Evolutionary conservation across 1,140 invertebrate genomes (phyloP), one percentile per base, ranked within the genome.

Genomic region (Drosophila santomea): DNA sequence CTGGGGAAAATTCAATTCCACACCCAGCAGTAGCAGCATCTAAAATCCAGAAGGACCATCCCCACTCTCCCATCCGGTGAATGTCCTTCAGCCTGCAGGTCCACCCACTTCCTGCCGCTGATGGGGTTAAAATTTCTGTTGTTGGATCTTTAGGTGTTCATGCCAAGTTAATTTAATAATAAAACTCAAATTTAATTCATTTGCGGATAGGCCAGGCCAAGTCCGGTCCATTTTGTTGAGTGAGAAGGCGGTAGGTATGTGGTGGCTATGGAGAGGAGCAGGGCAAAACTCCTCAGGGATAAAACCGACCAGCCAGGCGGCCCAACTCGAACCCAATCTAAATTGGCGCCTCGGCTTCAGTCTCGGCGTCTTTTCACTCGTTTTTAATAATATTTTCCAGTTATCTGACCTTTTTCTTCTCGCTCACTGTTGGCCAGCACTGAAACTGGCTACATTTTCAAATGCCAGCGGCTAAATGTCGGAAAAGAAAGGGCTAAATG

Each of bases 121-220:
- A 79, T 75, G 82, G 83, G 82, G 83, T 88, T 86, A 88, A 15
- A 48, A 73, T 64, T 82, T 63, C 28, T 85, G 81, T 76, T 88
- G 83, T 62, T 89, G 80, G 75, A 82, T 88, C 83, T 91, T 91
- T 91, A 91, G 89, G 89, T 89, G 89, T 82, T 91, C 89, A 91
- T 85, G 89, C 83, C 89, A 91, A 91, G 89, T 85, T 89, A 91
- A 91, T 91, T 91, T 89, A 91, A 89, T 90, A 90, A 90, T 89
- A 91, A 91, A 91, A 82, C 78, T 91, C 75, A 80, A 91, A 91
- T 91, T 91, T 91, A 91, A 91, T 91, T 91, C 89, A 91, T 91
- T 91, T 91, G 84, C 62, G 89, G 78, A 89, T 85, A 90, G 86
- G 86, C 84, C 66, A 89, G 50, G 25, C 54, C 72, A 79, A 57